phyloP scores from a whole-genome alignment of 2,113 vertebrate genomes.

The Regulus satrapa region DNA sequence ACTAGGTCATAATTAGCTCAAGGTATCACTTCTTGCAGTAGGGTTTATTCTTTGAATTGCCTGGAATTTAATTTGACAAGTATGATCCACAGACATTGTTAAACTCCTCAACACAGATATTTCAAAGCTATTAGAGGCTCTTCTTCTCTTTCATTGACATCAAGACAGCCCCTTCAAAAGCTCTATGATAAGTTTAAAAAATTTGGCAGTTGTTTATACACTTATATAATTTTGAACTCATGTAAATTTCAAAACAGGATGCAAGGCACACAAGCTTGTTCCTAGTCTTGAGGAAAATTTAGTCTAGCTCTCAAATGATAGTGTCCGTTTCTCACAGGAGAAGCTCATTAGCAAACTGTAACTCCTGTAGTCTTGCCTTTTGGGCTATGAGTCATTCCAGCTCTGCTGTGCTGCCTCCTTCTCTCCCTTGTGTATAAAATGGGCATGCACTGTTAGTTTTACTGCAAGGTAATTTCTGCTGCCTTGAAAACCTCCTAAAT shows the following conservation, averaged over 20 bases:
- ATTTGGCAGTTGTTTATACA: background rate
- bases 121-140: background rate
- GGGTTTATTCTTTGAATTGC: background rate
- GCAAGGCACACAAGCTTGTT: background rate
- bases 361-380: background rate
- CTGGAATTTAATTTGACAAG: background rate
- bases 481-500: constrained; percentile 2
- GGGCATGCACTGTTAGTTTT: constrained; percentile 21
- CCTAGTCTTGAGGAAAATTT: background rate
- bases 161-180: background rate
- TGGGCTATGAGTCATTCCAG: background rate
- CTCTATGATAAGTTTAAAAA: background rate
- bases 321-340: background rate
- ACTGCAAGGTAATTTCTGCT: constrained; percentile 26
- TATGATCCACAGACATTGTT: background rate
- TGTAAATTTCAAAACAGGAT: background rate
- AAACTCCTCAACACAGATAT: background rate
- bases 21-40: background rate
- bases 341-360: background rate
- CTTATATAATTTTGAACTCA: background rate
- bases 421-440: background rate
- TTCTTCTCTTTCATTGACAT: background rate
- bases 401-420: background rate
- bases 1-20: background rate
- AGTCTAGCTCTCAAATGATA: background rate